These are phyloP conservation scores for Halictus rubicundus DNA, from an alignment of 1,140 invertebrate species.

Conservation along the genomic window DNA sequence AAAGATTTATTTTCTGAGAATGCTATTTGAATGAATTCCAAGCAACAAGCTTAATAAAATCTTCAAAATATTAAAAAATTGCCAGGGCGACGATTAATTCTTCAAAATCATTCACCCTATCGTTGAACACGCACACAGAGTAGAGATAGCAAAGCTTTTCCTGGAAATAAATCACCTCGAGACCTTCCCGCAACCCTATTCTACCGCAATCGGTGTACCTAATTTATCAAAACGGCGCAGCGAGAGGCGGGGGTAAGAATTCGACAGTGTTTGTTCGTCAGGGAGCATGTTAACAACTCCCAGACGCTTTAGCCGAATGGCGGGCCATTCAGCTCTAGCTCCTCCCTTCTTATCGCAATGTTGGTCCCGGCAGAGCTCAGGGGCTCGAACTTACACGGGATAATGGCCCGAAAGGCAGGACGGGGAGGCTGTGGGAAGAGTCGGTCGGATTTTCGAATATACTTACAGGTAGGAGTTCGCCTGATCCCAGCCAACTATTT, in stretches of 20 bases:
- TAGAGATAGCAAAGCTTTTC: too few relatives aligned
- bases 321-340: not conserved
- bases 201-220: not conserved
- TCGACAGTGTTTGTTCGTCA: not conserved
- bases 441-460: slow-evolving; percentile 5
- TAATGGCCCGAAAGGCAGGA: not conserved
- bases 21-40: too few relatives aligned
- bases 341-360: slow-evolving; percentile 5
- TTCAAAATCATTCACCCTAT: too few relatives aligned
- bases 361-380: not conserved
- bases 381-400: not conserved
- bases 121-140: too few relatives aligned
- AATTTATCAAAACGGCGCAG: too few relatives aligned
- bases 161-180: too few relatives aligned
- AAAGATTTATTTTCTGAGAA: too few relatives aligned
- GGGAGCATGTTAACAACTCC: not conserved
- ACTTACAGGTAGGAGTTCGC: slow-evolving; percentile 85
- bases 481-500: slow-evolving; percentile 90
- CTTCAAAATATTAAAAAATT: too few relatives aligned
- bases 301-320: not conserved
- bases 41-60: too few relatives aligned
- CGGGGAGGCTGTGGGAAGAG: not conserved
- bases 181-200: too few relatives aligned
- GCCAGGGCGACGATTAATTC: too few relatives aligned
- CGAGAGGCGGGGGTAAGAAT: not conserved